Conservation (phyloP, 2,113 vertebrate genomes). For the Coptodon rendalli region DNA sequence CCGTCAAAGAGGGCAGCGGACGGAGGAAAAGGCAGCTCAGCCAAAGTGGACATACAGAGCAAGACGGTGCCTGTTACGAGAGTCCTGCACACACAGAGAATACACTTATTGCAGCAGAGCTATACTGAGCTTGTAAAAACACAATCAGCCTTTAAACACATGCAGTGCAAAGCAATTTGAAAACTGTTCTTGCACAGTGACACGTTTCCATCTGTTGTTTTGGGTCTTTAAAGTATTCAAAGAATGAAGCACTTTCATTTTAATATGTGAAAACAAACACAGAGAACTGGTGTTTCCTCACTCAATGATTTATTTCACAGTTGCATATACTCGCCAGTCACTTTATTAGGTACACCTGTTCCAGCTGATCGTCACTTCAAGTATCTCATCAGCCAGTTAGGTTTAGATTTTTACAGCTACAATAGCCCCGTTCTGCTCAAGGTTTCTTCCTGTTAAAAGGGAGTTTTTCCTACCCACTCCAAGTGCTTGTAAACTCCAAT, state of each 20-base stretch:
- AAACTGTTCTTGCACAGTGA: background rate
- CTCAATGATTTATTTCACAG: background rate
- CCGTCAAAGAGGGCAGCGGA: constrained; percentile 59
- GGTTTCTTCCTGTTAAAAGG: background rate
- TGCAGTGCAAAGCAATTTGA: background rate
- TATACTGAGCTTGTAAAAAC: background rate
- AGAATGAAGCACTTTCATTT: background rate
- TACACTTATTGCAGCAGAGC: background rate
- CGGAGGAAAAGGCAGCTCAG: constrained; percentile 10
- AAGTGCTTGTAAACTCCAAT: background rate
- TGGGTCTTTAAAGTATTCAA: background rate
- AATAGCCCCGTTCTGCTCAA: background rate
- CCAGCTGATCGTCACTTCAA: background rate
- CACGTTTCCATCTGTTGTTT: background rate
- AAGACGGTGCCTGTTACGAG: constrained; percentile 57
- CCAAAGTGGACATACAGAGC: constrained; percentile 58
- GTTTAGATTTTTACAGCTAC: background rate
- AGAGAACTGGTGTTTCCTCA: background rate
- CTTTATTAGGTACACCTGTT: background rate
- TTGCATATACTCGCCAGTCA: background rate
- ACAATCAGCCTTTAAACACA: background rate
- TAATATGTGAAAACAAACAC: background rate
- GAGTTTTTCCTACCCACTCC: background rate
- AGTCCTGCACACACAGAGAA: constrained; percentile 35
- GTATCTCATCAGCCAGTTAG: background rate